Evolutionary conservation across 2,113 vertebrate genomes (phyloP).

Genomic region (Gambusia holbrooki): DNA sequence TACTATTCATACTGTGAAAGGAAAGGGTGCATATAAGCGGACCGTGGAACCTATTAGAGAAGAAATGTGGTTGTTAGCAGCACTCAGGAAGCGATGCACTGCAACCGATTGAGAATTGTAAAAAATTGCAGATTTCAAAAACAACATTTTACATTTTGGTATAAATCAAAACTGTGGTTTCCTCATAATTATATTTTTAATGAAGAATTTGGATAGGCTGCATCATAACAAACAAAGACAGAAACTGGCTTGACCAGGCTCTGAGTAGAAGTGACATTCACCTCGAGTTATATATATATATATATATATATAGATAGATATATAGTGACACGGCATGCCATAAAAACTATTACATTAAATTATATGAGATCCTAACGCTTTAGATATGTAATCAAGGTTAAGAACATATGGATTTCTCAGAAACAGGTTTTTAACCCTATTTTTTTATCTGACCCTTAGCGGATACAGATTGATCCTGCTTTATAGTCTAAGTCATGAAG

Average conservation of each 20-base stretch:
- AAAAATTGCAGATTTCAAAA: constrained; percentile 29
- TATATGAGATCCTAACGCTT: constrained; percentile 21
- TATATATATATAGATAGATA: too few species aligned
- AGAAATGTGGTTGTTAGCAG: constrained; percentile 36
- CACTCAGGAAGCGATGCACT: constrained; percentile 64
- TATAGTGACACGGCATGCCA: constrained; percentile 53
- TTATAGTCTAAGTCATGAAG: constrained; percentile 14
- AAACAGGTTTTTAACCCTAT: constrained; percentile 14
- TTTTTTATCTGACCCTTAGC: neutral
- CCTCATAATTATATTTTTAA: constrained; percentile 53
- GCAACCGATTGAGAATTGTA: constrained; percentile 10
- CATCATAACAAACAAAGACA: constrained; percentile 37
- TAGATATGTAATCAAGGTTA: constrained; percentile 19
- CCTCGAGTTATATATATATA: constrained; percentile 52
- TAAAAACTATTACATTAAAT: constrained; percentile 19
- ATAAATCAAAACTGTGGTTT: constrained; percentile 42
- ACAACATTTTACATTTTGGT: constrained; percentile 29
- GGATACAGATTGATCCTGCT: constrained; percentile 8
- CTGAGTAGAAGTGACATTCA: constrained; percentile 59
- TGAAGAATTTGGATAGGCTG: constrained; percentile 48
- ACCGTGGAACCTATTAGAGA: constrained; percentile 42
- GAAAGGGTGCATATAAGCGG: constrained; percentile 51
- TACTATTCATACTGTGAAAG: constrained; percentile 84
- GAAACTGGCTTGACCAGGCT: constrained; percentile 37
- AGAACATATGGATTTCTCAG: constrained; percentile 16